Evolutionary conservation across 2,888 invertebrate species (phyloP).

Genomic region (Caradrina kadenii): DNA sequence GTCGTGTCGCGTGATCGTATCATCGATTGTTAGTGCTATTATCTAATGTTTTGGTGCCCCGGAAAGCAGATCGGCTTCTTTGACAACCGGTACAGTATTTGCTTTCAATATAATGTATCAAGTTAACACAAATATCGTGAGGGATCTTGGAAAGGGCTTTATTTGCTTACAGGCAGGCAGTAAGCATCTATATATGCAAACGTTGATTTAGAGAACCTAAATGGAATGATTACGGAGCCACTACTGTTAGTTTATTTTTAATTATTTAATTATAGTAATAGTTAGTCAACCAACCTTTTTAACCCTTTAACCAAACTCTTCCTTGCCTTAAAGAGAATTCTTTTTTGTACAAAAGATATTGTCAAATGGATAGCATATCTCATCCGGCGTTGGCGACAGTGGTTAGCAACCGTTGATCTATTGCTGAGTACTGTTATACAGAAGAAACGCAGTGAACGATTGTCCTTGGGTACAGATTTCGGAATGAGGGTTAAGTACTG

Average conservation of each 20-base stretch:
- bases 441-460: neutral
- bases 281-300: too few species aligned
- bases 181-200: neutral
- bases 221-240: neutral
- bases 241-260: too few species aligned
- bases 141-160: neutral
- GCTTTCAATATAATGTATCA: neutral
- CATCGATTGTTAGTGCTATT: neutral
- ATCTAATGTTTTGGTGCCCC: slow-evolving; percentile 22
- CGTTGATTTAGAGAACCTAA: too few species aligned
- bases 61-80: neutral
- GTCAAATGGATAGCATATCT: slow-evolving; percentile 14
- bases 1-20: slow-evolving; percentile 1
- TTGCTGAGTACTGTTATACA: slow-evolving; percentile 8
- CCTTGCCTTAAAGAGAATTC: too few species aligned
- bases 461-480: too few species aligned
- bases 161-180: neutral
- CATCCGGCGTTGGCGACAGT: slow-evolving; percentile 5
- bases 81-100: neutral
- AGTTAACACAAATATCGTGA: neutral
- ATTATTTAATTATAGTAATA: too few species aligned
- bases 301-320: too few species aligned
- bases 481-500: too few species aligned
- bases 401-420: slow-evolving; percentile 13
- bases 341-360: neutral